Percentiles rank a stretch among this genome's conserved stretches.
phyloP scores from a whole-genome alignment of 2,113 vertebrate species.

The Aptenodytes patagonicus region DNA sequence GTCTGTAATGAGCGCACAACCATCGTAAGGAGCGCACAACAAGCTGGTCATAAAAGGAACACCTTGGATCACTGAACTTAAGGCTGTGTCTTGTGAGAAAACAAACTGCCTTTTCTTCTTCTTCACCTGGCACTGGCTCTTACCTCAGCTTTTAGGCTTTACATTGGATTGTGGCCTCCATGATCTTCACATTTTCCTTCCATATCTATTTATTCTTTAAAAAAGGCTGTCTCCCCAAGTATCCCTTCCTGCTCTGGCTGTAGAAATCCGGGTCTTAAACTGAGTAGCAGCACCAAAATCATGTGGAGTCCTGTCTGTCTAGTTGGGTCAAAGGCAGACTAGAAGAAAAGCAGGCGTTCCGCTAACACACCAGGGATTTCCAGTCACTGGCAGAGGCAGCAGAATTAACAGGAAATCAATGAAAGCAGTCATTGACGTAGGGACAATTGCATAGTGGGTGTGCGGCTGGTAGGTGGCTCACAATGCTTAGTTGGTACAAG shows the following conservation, averaged over 20 bases:
- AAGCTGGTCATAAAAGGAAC: neutral
- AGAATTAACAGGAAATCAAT: neutral
- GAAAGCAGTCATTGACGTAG: neutral
- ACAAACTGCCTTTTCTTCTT: neutral
- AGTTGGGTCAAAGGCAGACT: neutral
- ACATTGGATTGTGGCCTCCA: neutral
- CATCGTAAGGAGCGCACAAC: rapidly evolving
- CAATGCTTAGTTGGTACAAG: neutral
- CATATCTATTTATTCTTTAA: neutral
- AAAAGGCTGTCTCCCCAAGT: neutral
- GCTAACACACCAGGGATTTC: neutral
- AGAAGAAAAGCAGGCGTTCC: neutral
- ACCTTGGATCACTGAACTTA: neutral
- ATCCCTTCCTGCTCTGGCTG: neutral
- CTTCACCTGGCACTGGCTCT: neutral
- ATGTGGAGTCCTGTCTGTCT: rapidly evolving
- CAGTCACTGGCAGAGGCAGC: neutral
- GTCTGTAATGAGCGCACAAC: neutral
- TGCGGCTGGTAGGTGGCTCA: neutral
- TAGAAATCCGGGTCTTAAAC: neutral
- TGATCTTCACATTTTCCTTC: neutral
- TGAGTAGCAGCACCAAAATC: neutral
- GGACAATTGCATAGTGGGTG: neutral
- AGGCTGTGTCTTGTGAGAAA: neutral
- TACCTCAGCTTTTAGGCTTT: neutral